Evolutionary conservation across 2,888 invertebrate species (phyloP), one percentile per base, ranked within the genome.

Genomic region (Synanthedon formicaeformis): DNA sequence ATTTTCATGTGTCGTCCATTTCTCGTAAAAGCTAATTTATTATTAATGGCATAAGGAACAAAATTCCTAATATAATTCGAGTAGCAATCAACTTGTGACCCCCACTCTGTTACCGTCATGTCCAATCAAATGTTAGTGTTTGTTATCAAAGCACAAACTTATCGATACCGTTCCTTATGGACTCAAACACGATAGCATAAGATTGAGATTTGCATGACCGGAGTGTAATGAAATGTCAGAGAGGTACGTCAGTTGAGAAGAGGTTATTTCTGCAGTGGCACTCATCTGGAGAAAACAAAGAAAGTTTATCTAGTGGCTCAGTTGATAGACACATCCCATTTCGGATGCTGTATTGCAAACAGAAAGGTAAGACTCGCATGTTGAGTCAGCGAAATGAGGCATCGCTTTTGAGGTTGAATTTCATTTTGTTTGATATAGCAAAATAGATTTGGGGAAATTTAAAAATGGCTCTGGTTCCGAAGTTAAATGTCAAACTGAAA

Each of bases 91-190:
- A 65, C 63, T 67, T 53, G 57, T 54, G 66, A 74, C 73, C 68
- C 68, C 65, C 66, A 71, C 71, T 75, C 69, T 67, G 69, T 76
- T 65, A 68, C 71, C 70, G 76, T 75, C 78, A 72, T 70, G 68
- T 70, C 66, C 73, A 73, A 77, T 78, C 73, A 72, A 71, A 66
- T 63, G 63, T 60, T 67, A 57, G 57, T 53, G 51, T 49, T 49
- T 16, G 49, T 52, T 51, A 50, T 51, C 51, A 54, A 56, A 56
- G 54, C 50, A 48, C 23, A 16, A 49, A 16, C 10, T 8, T 49
- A 18, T 16, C 12, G 13, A 5, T 49, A 18, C 49, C 12, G 16
- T 49, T 49, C 12, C 23, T 6, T 49, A 18, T 10, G 18, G 8
- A 16, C 49, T 10, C 16, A 16, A 18, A 23, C 49, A 49, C 23